Percentiles rank a stretch among this genome's conserved stretches.
Conservation (phyloP, 2,888 invertebrate species). For the Augochlorella aurata region DNA sequence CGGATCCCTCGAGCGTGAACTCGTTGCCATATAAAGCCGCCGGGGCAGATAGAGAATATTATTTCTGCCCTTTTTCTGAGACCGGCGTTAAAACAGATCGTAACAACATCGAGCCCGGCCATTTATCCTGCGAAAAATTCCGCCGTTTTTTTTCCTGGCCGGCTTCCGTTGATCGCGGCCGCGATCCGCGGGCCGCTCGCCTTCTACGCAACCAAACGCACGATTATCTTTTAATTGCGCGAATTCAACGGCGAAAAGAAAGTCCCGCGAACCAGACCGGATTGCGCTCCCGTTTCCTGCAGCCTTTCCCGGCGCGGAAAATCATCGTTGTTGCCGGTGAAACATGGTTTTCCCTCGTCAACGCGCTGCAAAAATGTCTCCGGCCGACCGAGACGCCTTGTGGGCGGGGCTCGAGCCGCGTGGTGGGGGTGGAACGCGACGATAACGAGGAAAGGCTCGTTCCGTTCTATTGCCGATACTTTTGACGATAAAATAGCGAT, state of each 20-base stretch:
- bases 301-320: neutral
- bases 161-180: constrained; percentile 57
- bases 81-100: constrained; percentile 31
- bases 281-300: neutral
- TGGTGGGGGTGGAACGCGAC: too few relatives aligned
- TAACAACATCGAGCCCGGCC: constrained; percentile 45
- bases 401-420: too few relatives aligned
- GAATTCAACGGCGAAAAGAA: constrained; percentile 42
- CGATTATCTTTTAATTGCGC: constrained; percentile 44
- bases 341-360: neutral
- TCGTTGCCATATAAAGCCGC: constrained; percentile 52
- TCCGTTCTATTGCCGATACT: too few relatives aligned
- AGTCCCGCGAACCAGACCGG: constrained; percentile 13
- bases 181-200: constrained; percentile 24
- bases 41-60: constrained; percentile 44
- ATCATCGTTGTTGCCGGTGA: neutral
- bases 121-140: constrained; percentile 50
- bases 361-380: neutral
- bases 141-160: constrained; percentile 37
- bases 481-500: too few relatives aligned
- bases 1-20: constrained; percentile 61
- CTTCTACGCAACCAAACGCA: constrained; percentile 25
- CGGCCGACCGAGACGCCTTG: too few relatives aligned
- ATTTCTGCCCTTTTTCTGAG: constrained; percentile 53
- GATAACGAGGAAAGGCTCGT: too few relatives aligned